Conservation (phyloP, 2,113 vertebrate genomes). For the Sprattus sprattus region DNA sequence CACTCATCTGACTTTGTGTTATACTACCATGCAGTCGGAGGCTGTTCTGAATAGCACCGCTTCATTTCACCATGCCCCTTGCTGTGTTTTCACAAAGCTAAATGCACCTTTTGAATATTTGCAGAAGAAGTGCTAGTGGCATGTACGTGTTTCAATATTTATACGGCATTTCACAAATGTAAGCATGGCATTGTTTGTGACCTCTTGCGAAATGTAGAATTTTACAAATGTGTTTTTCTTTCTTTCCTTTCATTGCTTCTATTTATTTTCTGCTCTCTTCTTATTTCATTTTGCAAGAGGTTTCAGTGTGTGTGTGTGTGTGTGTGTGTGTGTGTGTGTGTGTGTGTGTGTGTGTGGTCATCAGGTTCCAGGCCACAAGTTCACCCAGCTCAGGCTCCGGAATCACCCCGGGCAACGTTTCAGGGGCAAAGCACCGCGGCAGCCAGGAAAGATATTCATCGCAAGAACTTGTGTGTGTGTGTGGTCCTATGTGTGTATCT, state of each 20-base stretch:
- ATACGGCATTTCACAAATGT: neutral
- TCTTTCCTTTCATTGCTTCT: neutral
- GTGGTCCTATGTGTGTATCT: neutral
- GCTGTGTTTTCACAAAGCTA: neutral
- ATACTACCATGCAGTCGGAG: neutral
- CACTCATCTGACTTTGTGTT: neutral
- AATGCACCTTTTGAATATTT: conserved; percentile 2
- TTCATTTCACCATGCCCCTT: neutral
- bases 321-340: too few relatives aligned
- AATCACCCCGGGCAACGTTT: neutral
- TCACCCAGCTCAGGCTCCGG: neutral
- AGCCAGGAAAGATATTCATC: conserved; percentile 16
- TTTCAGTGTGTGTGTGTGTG: neutral
- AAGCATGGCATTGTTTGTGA: neutral
- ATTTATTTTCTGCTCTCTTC: neutral
- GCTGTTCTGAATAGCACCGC: neutral
- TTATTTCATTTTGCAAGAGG: neutral
- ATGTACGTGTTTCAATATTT: neutral
- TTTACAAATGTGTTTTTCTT: neutral
- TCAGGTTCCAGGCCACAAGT: conserved; percentile 3
- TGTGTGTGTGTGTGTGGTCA: neutral
- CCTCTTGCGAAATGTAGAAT: neutral
- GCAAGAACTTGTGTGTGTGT: neutral
- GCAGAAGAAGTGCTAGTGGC: neutral
- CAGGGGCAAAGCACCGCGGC: conserved; percentile 4